Evolutionary conservation across 1,140 invertebrate genomes (phyloP), one percentile per base, ranked within the genome.

Genomic region (Neodiprion lecontei): DNA sequence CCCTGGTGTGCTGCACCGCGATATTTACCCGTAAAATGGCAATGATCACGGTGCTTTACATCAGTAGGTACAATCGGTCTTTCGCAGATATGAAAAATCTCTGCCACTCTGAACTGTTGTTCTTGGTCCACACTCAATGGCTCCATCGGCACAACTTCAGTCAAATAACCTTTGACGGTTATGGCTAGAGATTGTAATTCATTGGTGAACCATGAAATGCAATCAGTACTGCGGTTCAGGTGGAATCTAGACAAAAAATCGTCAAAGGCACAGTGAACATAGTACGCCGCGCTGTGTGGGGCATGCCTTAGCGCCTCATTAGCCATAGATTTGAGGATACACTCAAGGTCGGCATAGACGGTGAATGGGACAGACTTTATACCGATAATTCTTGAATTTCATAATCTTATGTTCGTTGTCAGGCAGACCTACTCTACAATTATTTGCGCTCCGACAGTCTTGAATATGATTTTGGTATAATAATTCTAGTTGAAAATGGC

Each of bases 201-300:
- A 48, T 77, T 65, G 61, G 78, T 75, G 76, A 80, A 79, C 76
- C 79, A 78, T 67, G 78, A 73, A 49, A 82, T 77, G 74, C 73
- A 81, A 79, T 83, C 79, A 17, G 17, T 17, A 71, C 80, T 81
- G 50, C 72, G 76, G 75, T 81, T 78, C 12, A 74, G 78, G 70
- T 76, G 66, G 75, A 74, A 83, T 23, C 70, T 70, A 0, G 76
- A 53, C 14, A 53, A 53, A 9, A 9, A 9, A 53, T 77, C 69
- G 48, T 75, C 53, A 70, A 68, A 77, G 12, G 28, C 47, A 49
- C 74, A 77, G 8, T 73, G 40, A 3, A 73, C 47, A 73, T 75
- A 77, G 73, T 70, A 77, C 12, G 68, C 71, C 9, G 73, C 53
- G 73, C 76, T 75, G 40, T 73, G 71, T 53, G 74, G 72, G 9